phyloP scores from a whole-genome alignment of 2,888 invertebrate species.

The Nomada fucata region DNA sequence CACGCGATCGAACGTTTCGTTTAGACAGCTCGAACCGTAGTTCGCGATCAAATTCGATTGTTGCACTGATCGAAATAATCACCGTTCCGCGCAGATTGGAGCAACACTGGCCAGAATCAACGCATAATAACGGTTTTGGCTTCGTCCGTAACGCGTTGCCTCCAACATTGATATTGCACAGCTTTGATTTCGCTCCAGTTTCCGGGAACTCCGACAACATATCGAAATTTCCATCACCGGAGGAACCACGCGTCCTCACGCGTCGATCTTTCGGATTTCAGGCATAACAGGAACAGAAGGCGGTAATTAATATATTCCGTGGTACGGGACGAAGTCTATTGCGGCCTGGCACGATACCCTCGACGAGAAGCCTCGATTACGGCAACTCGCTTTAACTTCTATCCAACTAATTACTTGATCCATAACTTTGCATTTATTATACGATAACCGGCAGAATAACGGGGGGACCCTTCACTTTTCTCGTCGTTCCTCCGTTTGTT shows the following conservation, averaged over 20 bases:
- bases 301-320: conserved; percentile 68
- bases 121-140: background rate
- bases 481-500: background rate
- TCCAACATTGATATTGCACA: background rate
- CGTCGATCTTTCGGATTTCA: conserved; percentile 53
- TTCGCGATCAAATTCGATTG: background rate
- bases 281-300: conserved; percentile 40
- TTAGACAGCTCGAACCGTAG: too few relatives aligned
- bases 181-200: background rate
- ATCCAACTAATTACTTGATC: conserved; percentile 73
- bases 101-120: background rate
- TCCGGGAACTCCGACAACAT: conserved; percentile 4
- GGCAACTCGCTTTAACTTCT: conserved; percentile 70
- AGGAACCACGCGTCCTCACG: background rate
- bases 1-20: too few relatives aligned
- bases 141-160: background rate
- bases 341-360: conserved; percentile 48
- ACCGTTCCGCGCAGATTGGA: background rate
- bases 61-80: background rate
- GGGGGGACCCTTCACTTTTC: conserved; percentile 33
- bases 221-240: conserved; percentile 4
- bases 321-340: conserved; percentile 53
- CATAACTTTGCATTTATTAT: conserved; percentile 77
- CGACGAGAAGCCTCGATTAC: conserved; percentile 65
- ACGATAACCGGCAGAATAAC: conserved; percentile 57